Conservation (phyloP, 2,888 invertebrate genomes). For the Amorpha juglandis region DNA sequence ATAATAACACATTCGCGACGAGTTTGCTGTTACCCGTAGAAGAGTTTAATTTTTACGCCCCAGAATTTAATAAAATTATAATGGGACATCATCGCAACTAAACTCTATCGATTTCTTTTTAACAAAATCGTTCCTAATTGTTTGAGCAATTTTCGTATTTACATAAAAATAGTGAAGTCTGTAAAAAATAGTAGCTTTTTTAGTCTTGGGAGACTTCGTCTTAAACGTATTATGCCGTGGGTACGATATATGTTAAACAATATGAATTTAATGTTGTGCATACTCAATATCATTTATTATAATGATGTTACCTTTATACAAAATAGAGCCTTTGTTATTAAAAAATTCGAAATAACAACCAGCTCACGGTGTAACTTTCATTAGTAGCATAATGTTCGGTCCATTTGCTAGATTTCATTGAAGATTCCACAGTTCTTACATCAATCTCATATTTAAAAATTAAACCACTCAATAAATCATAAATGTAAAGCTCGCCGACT, state of each 20-base stretch:
- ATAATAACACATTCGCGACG: no score
- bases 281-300: not conserved
- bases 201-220: no score
- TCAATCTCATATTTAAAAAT: conserved; percentile 70
- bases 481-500: conserved; percentile 68
- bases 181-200: no score
- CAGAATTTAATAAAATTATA: no score
- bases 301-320: conserved; percentile 8
- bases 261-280: not conserved
- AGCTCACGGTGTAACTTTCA: conserved; percentile 17
- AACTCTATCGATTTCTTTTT: no score
- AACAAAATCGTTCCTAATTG: no score
- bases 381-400: conserved; percentile 8
- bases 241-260: not conserved
- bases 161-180: no score
- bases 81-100: no score
- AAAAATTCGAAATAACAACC: not conserved
- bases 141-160: no score
- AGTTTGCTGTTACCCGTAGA: no score
- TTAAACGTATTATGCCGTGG: no score
- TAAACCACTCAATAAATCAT: conserved; percentile 73
- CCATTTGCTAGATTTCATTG: conserved; percentile 14
- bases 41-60: no score
- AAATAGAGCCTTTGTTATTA: not conserved
- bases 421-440: conserved; percentile 37